Evolutionary conservation across 2,113 vertebrate genomes (phyloP), one percentile per base, ranked within the genome.

Genomic region (Ornithorhynchus anatinus): DNA sequence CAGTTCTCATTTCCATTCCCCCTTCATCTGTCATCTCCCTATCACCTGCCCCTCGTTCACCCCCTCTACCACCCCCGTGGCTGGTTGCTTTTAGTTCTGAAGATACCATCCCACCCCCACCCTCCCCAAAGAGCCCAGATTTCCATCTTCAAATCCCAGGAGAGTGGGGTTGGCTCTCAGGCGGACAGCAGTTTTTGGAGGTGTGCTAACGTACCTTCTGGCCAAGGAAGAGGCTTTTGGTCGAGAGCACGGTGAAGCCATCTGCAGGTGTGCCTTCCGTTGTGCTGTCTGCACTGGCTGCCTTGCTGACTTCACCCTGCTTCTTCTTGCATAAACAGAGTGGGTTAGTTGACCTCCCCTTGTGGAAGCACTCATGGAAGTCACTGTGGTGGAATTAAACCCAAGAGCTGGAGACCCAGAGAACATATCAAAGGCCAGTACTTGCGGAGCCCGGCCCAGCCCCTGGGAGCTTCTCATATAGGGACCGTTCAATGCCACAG

Each of bases 141-240:
- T 17, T 36, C 36, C 27, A 48, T 52, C 25, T 5, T 2, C 19
- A n/a, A 42, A 58, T 1, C 5, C 29, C 44, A 22, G 8, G 31
- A 29, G 53, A 11, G 23, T 10, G 1, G n/a, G 33, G 38, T 9
- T 35, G 15, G 35, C 36, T 39, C n/a, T 5, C 63, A 63, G 66
- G 25, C 74, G 80, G 83, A 75, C 8, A 69, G 31, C 25, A 66
- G 75, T 44, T 51, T 31, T 64, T 50, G 52, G 68, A 81, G 79
- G 70, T 23, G 42, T 17, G 25, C 16, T 58, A 69, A 44, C 93
- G 81, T 96, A 99, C 98, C 97, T 99, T 99, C 81, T 99, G 98
- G 86, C 97, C 98, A 54, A 99, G 96, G 79, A 99, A 99, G 71
- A 99, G 95, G 81, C 96, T 99, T 93, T 98, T 99, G 64, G 97